Evolutionary conservation across 2,113 vertebrate species (phyloP), one percentile per base, ranked within the genome.

Genomic region (Triplophysa siluroides): DNA sequence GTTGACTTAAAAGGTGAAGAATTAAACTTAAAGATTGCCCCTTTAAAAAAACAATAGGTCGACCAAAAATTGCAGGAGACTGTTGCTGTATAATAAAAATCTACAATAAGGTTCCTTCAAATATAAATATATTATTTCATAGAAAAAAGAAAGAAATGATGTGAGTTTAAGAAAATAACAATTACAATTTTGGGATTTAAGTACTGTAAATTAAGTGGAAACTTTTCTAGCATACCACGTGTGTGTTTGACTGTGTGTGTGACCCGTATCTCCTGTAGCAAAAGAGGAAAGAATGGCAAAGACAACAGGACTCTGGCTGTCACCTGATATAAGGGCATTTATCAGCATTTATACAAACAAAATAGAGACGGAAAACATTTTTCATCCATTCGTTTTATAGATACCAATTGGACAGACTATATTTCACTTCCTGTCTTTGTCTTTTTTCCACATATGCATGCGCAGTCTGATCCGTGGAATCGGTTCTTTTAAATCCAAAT

Each of bases 381-480:
- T 71, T 65, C 74, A 68, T 52, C 67, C 58, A 12, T 45, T 62
- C 24, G 19, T 79, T 50, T 68, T 50, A 61, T 62, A 61, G 52
- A 74, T 79, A 60, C 67, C n/a, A 24, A 70, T 26, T 26, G 54
- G 9, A 43, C 69, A 50, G 52, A 61, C 69, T 81, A 71, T 29
- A 29, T 29, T 77, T 83, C 26, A 24, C 41, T 85, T 83, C 29
- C 45, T 78, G 8, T 2, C 67, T 81, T 74, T 82, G 78, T 79
- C 24, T 29, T 52, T 33, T 29, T 52, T 33, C 10, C 10, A 62
- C 63, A 64, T 67, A 75, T 23, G n/a, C 4, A 24, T 29, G 21
- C n/a, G 18, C 8, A 41, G 33, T 38, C 14, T 5, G 71, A 74
- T 74, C 38, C 4, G 0, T 24, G 56, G 71, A 62, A 72, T 52